A percentile compares a stretch with the other conserved stretches of the same genome.
Conservation (phyloP, 1,140 invertebrate genomes). For the Eupristina koningsbergeri region DNA sequence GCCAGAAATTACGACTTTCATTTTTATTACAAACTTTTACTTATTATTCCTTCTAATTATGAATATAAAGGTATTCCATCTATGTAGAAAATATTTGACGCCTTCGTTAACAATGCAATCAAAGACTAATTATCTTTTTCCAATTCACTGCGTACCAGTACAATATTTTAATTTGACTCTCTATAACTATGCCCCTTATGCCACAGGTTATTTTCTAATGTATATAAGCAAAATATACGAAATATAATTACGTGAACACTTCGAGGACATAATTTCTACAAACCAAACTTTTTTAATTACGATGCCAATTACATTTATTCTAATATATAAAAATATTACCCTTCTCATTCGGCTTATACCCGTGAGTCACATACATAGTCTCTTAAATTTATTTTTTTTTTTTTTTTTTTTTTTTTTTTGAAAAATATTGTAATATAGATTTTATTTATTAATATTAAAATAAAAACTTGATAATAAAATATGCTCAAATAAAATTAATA, state of each 20-base stretch:
- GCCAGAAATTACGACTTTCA: no score
- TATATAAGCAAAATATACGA: not conserved
- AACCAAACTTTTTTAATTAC: slow-evolving; percentile 33
- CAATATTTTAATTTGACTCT: no score
- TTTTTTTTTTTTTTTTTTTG: no score
- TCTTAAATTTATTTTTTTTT: not conserved
- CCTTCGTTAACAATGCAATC: no score
- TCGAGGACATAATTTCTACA: not conserved
- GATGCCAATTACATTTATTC: slow-evolving; percentile 20
- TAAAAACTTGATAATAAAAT: not conserved
- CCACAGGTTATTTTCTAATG: not conserved
- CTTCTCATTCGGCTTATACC: not conserved
- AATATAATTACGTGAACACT: not conserved
- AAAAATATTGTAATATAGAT: not conserved
- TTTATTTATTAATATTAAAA: no score
- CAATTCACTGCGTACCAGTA: no score
- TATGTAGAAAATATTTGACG: no score
- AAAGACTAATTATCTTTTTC: no score
- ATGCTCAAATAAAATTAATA: not conserved
- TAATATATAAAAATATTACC: not conserved
- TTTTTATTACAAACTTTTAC: no score
- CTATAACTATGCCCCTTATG: no score
- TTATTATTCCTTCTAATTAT: no score
- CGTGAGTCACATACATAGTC: not conserved
- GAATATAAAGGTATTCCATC: no score